phyloP scores from a whole-genome alignment of 1,140 invertebrate species.

The Bemisia tabaci region DNA sequence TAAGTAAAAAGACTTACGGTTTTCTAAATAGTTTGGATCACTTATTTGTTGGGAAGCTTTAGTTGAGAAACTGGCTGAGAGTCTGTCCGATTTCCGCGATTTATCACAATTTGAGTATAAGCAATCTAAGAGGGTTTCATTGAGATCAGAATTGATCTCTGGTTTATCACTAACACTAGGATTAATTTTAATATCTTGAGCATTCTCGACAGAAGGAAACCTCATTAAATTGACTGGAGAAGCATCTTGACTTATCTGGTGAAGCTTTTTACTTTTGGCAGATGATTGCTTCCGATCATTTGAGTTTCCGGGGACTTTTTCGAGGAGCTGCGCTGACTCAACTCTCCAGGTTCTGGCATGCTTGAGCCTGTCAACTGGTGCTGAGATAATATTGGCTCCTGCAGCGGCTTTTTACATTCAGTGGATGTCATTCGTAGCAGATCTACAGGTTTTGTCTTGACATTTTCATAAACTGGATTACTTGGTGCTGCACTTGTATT shows the following conservation, averaged over 20 bases:
- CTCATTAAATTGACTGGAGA: background rate
- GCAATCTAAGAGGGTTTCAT: no score
- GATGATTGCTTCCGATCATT: background rate
- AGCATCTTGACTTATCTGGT: background rate
- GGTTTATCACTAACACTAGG: background rate
- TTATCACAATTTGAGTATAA: background rate
- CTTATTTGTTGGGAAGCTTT: background rate
- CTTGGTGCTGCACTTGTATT: background rate
- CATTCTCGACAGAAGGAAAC: background rate
- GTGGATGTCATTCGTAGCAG: slow-evolving; percentile 23
- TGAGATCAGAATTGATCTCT: no score
- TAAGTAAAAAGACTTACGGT: background rate
- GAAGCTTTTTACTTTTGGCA: background rate
- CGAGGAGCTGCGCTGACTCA: no score
- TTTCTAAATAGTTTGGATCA: background rate
- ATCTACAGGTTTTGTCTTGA: slow-evolving; percentile 14
- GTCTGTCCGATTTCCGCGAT: background rate
- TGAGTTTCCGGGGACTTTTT: no score
- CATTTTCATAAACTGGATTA: background rate
- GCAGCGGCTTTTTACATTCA: slow-evolving; percentile 17
- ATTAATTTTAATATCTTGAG: background rate
- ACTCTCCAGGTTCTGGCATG: no score
- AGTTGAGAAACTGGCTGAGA: background rate
- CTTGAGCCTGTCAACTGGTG: background rate
- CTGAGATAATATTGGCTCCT: background rate